These are phyloP conservation scores for Poeciliopsis occidentalis DNA, from an alignment of 2,113 vertebrate genomes.

Conservation along the genomic window DNA sequence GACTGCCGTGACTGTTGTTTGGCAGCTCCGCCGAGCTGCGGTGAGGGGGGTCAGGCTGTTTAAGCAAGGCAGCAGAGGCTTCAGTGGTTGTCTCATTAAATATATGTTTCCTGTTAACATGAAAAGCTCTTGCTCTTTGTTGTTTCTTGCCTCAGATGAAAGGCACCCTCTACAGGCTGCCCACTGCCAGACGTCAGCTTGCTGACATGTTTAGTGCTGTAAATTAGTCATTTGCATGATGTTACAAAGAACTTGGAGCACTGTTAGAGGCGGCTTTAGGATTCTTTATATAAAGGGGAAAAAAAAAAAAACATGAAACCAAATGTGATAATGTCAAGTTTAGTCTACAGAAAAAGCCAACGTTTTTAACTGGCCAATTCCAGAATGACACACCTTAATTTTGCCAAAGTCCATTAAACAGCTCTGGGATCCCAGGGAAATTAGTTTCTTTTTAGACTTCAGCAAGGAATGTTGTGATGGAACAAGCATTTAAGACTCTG, in stretches of 20 bases:
- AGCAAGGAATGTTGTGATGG: too few relatives aligned
- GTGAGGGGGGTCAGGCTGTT: constrained; percentile 43
- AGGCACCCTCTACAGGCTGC: constrained; percentile 45
- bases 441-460: too few relatives aligned
- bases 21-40: constrained; percentile 29
- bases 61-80: constrained; percentile 55
- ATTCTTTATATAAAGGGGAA: background rate
- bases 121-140: constrained; percentile 42
- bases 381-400: too few relatives aligned
- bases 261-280: background rate
- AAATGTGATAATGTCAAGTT: too few relatives aligned
- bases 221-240: constrained; percentile 58
- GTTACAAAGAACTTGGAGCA: constrained; percentile 49
- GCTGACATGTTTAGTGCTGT: constrained; percentile 30
- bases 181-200: constrained; percentile 31
- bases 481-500: too few relatives aligned
- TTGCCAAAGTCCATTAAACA: too few relatives aligned
- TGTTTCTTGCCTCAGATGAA: constrained; percentile 38
- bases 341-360: too few relatives aligned
- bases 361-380: too few relatives aligned
- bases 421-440: too few relatives aligned
- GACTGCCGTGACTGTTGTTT: constrained; percentile 56
- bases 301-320: background rate
- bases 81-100: constrained; percentile 61
- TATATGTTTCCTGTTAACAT: constrained; percentile 65